Evolutionary conservation across 1,140 invertebrate genomes (phyloP).

Genomic region (Drosophila repleta): DNA sequence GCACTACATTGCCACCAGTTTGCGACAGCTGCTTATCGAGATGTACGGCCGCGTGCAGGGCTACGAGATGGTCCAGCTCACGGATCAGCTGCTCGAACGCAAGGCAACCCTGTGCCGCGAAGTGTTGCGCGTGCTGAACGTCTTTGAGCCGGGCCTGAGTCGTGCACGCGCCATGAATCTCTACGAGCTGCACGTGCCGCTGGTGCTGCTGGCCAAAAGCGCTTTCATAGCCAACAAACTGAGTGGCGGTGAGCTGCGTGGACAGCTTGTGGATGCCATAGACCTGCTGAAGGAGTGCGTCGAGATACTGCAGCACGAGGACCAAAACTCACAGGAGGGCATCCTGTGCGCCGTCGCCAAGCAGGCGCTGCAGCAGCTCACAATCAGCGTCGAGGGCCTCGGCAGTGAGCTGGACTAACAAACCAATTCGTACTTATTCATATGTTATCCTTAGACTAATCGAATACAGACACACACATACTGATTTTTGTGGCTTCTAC

Average conservation of each 20-base stretch:
- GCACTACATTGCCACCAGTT: conserved; percentile 87
- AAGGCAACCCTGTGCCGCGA: conserved; percentile 90
- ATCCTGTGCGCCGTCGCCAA: conserved; percentile 87
- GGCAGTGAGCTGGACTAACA: conserved; percentile 62
- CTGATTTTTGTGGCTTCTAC: conserved; percentile 55
- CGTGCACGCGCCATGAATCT: conserved; percentile 90
- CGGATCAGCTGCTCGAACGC: conserved; percentile 88
- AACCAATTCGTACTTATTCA: conserved; percentile 42
- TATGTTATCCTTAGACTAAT: conserved; percentile 39
- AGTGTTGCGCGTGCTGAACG: conserved; percentile 88
- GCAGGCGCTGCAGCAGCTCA: conserved; percentile 87
- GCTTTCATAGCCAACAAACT: conserved; percentile 87
- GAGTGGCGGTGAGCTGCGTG: conserved; percentile 86
- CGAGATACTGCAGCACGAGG: conserved; percentile 88
- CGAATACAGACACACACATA: conserved; percentile 9
- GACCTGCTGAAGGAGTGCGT: conserved; percentile 86
- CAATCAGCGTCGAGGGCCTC: conserved; percentile 86
- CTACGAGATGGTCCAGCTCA: conserved; percentile 89
- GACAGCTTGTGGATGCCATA: conserved; percentile 87
- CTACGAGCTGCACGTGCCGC: conserved; percentile 91
- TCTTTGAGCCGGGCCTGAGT: conserved; percentile 90
- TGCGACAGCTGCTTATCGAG: conserved; percentile 89
- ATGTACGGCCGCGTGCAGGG: conserved; percentile 90
- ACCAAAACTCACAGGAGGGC: conserved; percentile 88
- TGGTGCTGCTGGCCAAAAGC: conserved; percentile 88